Evolutionary conservation across 2,888 invertebrate species (phyloP).

Genomic region (Malacosoma neustria): DNA sequence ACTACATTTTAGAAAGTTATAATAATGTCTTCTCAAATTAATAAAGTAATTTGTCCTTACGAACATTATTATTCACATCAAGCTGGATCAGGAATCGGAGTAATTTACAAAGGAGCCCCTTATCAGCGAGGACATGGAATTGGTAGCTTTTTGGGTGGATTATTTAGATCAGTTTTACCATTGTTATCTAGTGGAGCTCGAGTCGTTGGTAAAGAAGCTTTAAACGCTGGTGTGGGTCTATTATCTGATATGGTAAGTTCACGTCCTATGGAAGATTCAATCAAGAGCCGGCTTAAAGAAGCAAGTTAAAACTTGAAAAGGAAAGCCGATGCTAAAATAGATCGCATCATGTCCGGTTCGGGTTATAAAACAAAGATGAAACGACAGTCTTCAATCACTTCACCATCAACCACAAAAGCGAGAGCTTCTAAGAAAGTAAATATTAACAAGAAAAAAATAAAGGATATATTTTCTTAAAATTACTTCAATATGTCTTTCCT

Average conservation of each 20-base stretch:
- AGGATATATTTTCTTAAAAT: no score
- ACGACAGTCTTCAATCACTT: constrained; percentile 2
- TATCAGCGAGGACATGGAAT: constrained; percentile 16
- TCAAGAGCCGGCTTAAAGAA: constrained; percentile 8
- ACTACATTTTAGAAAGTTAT: no score
- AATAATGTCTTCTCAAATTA: no score
- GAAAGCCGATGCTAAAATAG: no score
- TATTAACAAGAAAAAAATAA: no score
- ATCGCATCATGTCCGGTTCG: constrained; percentile 18
- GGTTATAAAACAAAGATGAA: constrained; percentile 14
- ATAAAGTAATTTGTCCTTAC: no score
- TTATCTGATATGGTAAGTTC: constrained; percentile 15
- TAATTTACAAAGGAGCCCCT: no score
- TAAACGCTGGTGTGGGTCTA: constrained; percentile 17
- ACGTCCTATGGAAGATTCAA: constrained; percentile 8
- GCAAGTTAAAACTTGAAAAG: constrained; percentile 16
- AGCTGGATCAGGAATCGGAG: no score
- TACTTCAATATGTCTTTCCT: no score
- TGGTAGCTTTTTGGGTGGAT: constrained; percentile 13
- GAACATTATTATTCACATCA: no score
- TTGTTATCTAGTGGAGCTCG: constrained; percentile 17
- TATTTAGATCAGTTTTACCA: constrained; percentile 20
- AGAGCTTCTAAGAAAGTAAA: no score
- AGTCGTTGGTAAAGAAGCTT: constrained; percentile 17
- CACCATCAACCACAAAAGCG: no score